Evolutionary conservation across 2,888 invertebrate genomes (phyloP), one percentile per base, ranked within the genome.

Genomic region (Nudaria mundana): DNA sequence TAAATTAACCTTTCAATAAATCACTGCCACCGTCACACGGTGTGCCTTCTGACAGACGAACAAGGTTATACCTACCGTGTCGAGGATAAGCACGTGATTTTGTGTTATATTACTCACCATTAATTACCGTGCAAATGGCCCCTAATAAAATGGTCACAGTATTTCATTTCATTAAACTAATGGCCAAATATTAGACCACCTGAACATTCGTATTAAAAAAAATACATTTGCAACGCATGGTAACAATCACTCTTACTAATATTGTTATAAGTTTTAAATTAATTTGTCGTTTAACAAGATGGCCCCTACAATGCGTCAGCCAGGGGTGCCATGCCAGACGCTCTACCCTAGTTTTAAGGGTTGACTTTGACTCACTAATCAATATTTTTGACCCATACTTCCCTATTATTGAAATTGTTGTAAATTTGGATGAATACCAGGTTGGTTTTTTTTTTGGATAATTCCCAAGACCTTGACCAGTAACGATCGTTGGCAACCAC

Each of bases 101-200:
- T n/a, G n/a, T n/a, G n/a, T n/a, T n/a, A 3, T 40, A 36, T 18
- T 42, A 20, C 34, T 5, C 2, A 22, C 6, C 18, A 40, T 49
- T 38, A 38, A 37, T 47, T 37, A 33, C 37, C 41, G 5, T 10
- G 32, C n/a, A 30, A 28, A 23, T n/a, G 26, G 12, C 24, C 40
- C 29, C 40, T 55, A 45, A 52, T 56, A 57, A 61, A 60, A 59
- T 60, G 36, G 48, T 43, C 28, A 16, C 36, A 46, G 46, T 44
- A 51, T 59, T 58, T 46, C 25, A 48, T 70, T 75, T 69, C 71
- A 79, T 82, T 64, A 71, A 61, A 52, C 50, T 77, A 77, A 78
- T 80, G 72, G 71, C 45, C 70, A 76, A 82, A 84, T 81, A 79
- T 84, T 81, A 74, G 66, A 60, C 56, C 64, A 56, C 56, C 42